Percentiles rank a stretch among this genome's conserved stretches.
These are phyloP conservation scores for Harpagus bidentatus DNA, from an alignment of 2,113 vertebrate species.

Conservation along the genomic window DNA sequence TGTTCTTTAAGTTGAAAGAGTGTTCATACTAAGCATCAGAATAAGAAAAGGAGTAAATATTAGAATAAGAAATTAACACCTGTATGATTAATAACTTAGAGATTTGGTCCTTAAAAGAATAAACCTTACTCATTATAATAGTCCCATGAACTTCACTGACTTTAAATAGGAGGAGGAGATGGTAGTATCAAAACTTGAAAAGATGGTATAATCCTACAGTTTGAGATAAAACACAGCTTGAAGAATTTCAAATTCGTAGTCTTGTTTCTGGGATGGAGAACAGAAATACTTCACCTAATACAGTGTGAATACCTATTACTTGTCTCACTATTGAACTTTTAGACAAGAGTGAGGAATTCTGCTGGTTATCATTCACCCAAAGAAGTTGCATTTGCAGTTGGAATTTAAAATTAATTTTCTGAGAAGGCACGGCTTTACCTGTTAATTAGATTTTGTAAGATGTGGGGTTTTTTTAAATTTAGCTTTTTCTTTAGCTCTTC, in stretches of 20 bases:
- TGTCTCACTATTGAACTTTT: neutral
- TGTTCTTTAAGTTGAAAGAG: neutral
- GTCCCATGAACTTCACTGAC: neutral
- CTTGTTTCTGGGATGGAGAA: neutral
- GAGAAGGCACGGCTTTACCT: neutral
- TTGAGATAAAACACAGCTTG: neutral
- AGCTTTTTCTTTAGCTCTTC: neutral
- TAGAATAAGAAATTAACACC: neutral
- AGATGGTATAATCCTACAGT: neutral
- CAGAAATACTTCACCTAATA: neutral
- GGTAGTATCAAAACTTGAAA: neutral
- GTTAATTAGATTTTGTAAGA: neutral
- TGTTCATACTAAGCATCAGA: neutral
- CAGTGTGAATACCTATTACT: neutral
- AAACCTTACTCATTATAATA: neutral
- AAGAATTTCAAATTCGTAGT: neutral
- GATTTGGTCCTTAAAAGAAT: neutral
- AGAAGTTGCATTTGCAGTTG: neutral
- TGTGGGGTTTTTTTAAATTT: neutral
- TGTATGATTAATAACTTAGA: neutral
- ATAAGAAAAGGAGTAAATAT: neutral
- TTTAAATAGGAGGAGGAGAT: neutral
- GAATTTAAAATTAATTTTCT: neutral
- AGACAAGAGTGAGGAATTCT: neutral
- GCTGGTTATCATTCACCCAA: neutral